Evolutionary conservation across 1,140 invertebrate genomes (phyloP).

Genomic region (Bombus terrestris): DNA sequence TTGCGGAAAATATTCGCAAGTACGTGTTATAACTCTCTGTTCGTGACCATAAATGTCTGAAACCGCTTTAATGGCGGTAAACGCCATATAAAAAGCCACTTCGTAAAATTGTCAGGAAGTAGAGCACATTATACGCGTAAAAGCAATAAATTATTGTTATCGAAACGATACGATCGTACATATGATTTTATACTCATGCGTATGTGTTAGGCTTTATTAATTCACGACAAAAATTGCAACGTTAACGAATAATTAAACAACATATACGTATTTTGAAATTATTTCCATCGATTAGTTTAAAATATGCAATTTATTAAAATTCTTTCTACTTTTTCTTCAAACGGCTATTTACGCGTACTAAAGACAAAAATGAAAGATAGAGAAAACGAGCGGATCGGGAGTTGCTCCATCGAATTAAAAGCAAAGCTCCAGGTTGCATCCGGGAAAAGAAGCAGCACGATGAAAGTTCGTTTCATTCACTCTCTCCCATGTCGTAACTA

Average conservation of each 20-base stretch:
- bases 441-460: background rate
- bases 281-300: too few relatives aligned
- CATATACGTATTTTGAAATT: too few relatives aligned
- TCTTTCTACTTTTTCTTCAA: too few relatives aligned
- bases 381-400: background rate
- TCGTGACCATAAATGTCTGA: background rate
- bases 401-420: background rate
- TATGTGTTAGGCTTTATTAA: background rate
- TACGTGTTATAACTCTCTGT: background rate
- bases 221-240: too few relatives aligned
- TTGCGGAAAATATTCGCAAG: background rate
- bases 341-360: too few relatives aligned
- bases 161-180: too few relatives aligned
- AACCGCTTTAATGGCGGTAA: background rate
- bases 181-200: background rate
- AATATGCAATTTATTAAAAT: too few relatives aligned
- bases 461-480: background rate
- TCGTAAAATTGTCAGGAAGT: background rate
- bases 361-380: background rate
- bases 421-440: background rate
- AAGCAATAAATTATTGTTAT: background rate
- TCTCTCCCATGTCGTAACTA: background rate
- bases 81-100: slow-evolving; percentile 4
- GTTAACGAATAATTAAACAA: too few relatives aligned
- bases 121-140: background rate